phyloP scores from a whole-genome alignment of 2,888 invertebrate genomes.

The Cenopis cana region DNA sequence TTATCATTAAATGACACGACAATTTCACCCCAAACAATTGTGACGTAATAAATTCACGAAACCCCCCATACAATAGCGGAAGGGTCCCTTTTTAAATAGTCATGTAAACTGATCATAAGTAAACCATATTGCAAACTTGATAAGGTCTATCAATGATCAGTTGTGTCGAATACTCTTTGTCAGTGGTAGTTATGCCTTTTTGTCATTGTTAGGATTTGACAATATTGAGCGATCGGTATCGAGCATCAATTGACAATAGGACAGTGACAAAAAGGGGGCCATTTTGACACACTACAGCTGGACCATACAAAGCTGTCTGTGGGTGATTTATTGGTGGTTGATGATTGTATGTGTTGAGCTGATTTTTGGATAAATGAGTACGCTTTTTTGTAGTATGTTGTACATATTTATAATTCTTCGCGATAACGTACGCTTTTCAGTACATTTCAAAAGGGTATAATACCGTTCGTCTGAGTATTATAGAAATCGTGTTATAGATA shows the following conservation, averaged over 20 bases:
- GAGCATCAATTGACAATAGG: conserved; percentile 72
- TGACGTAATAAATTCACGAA: conserved; percentile 62
- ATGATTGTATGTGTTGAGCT: conserved; percentile 9
- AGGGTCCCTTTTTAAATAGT: not conserved
- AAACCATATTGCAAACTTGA: no score
- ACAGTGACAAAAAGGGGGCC: conserved; percentile 78
- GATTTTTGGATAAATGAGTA: not conserved
- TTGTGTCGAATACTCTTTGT: no score
- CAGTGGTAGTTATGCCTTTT: conserved; percentile 8
- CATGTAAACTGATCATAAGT: no score
- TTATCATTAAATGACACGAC: conserved; percentile 45
- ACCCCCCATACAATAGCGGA: conserved; percentile 70
- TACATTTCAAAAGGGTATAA: not conserved
- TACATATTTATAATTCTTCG: not conserved
- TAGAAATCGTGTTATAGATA: no score
- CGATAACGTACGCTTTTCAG: not conserved
- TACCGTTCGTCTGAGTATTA: no score
- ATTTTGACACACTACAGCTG: conserved; percentile 81
- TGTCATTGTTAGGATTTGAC: conserved; percentile 59
- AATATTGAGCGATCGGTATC: conserved; percentile 83
- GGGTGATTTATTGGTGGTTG: conserved; percentile 35
- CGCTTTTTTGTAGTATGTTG: not conserved
- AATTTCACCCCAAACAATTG: conserved; percentile 55
- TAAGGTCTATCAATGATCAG: no score
- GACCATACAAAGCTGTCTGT: conserved; percentile 64